Evolutionary conservation across 2,113 vertebrate genomes (phyloP).

Genomic region (Phoxinus phoxinus): DNA sequence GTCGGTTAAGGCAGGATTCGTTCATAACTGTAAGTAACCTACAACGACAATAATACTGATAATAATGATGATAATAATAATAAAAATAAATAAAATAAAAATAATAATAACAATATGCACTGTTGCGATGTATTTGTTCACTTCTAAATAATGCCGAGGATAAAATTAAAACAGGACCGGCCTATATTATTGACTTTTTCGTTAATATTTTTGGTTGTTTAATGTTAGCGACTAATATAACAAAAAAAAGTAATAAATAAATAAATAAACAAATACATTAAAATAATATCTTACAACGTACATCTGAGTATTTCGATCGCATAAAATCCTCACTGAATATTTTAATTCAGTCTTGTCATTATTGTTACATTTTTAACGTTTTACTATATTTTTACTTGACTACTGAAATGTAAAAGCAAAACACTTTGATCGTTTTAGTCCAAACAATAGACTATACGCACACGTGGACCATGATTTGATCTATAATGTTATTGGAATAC

Average conservation of each 20-base stretch:
- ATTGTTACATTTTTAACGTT: neutral
- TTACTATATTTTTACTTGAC: neutral
- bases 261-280: neutral
- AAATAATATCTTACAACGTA: neutral
- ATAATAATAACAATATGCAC: neutral
- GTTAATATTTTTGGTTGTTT: neutral
- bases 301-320: neutral
- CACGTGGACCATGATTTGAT: neutral
- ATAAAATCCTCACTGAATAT: neutral
- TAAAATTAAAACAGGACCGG: neutral
- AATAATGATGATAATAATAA: neutral
- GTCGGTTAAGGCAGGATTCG: neutral
- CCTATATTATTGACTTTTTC: neutral
- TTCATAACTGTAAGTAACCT: neutral
- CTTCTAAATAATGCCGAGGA: slow-evolving; percentile 47
- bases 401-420: neutral
- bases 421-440: neutral
- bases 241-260: neutral
- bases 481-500: neutral
- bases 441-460: neutral
- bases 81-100: neutral
- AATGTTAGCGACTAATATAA: neutral
- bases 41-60: neutral
- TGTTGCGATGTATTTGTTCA: neutral
- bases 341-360: neutral